Percentiles rank a stretch among this genome's conserved stretches.
Evolutionary conservation across 2,797 vertebrate genomes (phyloP).

Genomic region (Austrolebias charrua): DNA sequence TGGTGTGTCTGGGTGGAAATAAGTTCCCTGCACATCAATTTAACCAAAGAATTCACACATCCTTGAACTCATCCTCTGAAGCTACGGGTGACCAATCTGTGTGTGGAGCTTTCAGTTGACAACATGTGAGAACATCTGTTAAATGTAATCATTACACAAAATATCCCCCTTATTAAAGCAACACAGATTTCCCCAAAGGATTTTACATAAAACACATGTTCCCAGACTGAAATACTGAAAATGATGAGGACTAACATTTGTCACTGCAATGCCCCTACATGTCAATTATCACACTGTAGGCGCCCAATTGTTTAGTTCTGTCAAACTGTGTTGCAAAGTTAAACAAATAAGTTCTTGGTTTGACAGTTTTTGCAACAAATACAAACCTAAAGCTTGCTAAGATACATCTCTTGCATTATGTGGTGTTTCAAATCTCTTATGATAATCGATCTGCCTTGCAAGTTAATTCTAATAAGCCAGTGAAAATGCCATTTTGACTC

Average conservation of each 20-base stretch:
- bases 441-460: neutral
- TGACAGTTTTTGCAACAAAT: too few relatives aligned
- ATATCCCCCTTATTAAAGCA: neutral
- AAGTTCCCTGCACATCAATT: conserved; percentile 51
- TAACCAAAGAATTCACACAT: conserved; percentile 43
- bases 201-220: neutral
- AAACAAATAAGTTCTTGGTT: too few relatives aligned
- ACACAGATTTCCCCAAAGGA: neutral
- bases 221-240: neutral
- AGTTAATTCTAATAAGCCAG: neutral
- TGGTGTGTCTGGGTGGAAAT: conserved; percentile 38
- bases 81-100: conserved; percentile 6
- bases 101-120: neutral
- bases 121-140: conserved; percentile 6
- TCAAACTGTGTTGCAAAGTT: too few relatives aligned
- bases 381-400: too few relatives aligned
- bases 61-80: conserved; percentile 26
- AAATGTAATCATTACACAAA: neutral
- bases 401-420: too few relatives aligned
- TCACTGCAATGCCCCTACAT: too few relatives aligned
- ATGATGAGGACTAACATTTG: too few relatives aligned
- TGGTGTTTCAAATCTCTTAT: too few relatives aligned
- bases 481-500: too few relatives aligned
- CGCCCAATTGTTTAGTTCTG: too few relatives aligned
- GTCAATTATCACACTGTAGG: too few relatives aligned